Percentiles rank a stretch among this genome's conserved stretches.
phyloP scores from a whole-genome alignment of 2,888 invertebrate species.

The Sarcophaga caerulescens region DNA sequence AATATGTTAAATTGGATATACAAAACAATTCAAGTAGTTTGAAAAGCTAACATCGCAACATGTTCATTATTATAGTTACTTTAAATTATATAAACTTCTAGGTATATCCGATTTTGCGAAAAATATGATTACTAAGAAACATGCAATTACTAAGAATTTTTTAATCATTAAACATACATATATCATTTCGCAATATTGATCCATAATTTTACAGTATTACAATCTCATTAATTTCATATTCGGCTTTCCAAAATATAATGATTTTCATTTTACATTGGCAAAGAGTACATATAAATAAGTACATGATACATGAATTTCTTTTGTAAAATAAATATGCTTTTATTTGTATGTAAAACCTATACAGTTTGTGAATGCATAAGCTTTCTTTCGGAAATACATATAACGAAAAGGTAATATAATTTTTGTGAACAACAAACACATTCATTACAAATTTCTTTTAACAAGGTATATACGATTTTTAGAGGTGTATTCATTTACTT shows the following conservation, averaged over 20 bases:
- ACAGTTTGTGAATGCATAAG: not conserved
- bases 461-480: too few relatives aligned
- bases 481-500: not conserved
- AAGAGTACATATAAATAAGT: not conserved
- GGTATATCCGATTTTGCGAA: not conserved
- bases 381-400: not conserved
- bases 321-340: not conserved
- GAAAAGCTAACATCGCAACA: not conserved
- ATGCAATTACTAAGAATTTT: too few relatives aligned
- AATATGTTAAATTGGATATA: not conserved
- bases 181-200: too few relatives aligned
- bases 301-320: not conserved
- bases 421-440: not conserved
- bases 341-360: not conserved
- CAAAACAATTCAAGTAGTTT: not conserved
- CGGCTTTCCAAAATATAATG: too few relatives aligned
- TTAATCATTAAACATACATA: too few relatives aligned
- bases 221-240: too few relatives aligned
- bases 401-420: conserved; percentile 6
- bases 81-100: not conserved
- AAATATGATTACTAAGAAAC: not conserved
- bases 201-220: too few relatives aligned
- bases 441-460: too few relatives aligned
- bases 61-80: not conserved
- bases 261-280: not conserved